These are phyloP conservation scores for Pardalotus punctatus DNA, from an alignment of 2,113 vertebrate species.

Conservation along the genomic window DNA sequence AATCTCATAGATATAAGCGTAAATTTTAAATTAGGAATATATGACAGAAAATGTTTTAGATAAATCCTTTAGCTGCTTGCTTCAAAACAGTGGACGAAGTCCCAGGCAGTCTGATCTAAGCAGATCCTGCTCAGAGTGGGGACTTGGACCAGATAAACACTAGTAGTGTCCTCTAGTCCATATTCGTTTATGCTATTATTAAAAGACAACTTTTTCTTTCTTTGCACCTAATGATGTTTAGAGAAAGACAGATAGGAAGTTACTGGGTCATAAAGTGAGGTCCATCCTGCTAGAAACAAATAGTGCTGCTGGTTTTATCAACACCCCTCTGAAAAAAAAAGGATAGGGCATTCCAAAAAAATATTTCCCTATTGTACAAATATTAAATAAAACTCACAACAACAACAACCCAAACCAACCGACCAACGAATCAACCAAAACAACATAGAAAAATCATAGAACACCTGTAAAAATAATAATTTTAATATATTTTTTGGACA, in stretches of 20 bases:
- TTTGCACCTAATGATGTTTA: not conserved
- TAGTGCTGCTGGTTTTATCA: not conserved
- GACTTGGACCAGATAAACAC: not conserved
- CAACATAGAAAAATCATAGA: not conserved
- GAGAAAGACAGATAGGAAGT: not conserved
- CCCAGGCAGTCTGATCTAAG: not conserved
- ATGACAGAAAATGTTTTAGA: not conserved
- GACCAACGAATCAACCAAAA: too few relatives aligned
- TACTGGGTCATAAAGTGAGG: not conserved
- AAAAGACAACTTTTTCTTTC: not conserved
- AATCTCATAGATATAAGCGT: not conserved
- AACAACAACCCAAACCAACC: not conserved
- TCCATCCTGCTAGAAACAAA: not conserved
- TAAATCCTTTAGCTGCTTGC: not conserved
- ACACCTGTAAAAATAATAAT: not conserved
- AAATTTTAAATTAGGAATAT: not conserved
- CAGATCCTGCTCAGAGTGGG: not conserved
- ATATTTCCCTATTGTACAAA: not conserved
- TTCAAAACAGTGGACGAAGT: not conserved
- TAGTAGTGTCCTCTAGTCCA: not conserved
- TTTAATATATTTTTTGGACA: not conserved
- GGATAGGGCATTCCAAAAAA: not conserved
- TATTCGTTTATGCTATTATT: not conserved
- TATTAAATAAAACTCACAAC: not conserved
- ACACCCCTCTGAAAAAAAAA: not conserved